These are phyloP conservation scores for Tupaia chinensis DNA, from an alignment of 2,113 vertebrate species.

Conservation along the genomic window DNA sequence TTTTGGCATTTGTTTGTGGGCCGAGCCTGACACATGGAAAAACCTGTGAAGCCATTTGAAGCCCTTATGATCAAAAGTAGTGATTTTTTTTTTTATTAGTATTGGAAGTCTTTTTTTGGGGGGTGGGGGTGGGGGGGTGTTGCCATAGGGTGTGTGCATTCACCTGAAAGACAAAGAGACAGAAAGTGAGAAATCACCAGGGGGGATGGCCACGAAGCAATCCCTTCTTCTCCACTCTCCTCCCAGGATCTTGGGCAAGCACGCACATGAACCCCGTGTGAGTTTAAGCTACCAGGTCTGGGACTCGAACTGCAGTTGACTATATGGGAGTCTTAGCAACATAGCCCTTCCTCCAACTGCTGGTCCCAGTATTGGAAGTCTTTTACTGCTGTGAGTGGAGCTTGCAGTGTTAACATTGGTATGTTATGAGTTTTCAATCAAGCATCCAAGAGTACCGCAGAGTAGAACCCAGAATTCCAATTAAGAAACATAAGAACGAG, in stretches of 20 bases:
- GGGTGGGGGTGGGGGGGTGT: too few relatives aligned
- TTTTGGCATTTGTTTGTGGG: background rate
- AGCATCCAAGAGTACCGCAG: background rate
- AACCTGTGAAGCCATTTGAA: background rate
- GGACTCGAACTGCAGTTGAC: too few relatives aligned
- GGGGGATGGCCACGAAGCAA: too few relatives aligned
- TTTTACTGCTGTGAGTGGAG: background rate
- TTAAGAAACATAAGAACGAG: background rate
- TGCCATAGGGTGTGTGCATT: too few relatives aligned
- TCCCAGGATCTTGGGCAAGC: too few relatives aligned
- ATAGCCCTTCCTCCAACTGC: too few relatives aligned
- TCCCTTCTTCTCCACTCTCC: too few relatives aligned
- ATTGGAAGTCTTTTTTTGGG: background rate
- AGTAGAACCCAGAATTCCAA: background rate
- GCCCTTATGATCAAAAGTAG: background rate
- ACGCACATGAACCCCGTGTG: too few relatives aligned
- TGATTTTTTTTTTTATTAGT: background rate
- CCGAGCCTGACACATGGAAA: background rate
- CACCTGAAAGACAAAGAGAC: too few relatives aligned
- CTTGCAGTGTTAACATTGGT: background rate
- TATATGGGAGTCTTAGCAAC: too few relatives aligned
- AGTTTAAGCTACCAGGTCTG: too few relatives aligned
- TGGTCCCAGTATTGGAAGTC: background rate
- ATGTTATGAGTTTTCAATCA: background rate
- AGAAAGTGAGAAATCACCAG: too few relatives aligned